phyloP scores from a whole-genome alignment of 2,888 invertebrate genomes.

The Limnephilus rhombicus region DNA sequence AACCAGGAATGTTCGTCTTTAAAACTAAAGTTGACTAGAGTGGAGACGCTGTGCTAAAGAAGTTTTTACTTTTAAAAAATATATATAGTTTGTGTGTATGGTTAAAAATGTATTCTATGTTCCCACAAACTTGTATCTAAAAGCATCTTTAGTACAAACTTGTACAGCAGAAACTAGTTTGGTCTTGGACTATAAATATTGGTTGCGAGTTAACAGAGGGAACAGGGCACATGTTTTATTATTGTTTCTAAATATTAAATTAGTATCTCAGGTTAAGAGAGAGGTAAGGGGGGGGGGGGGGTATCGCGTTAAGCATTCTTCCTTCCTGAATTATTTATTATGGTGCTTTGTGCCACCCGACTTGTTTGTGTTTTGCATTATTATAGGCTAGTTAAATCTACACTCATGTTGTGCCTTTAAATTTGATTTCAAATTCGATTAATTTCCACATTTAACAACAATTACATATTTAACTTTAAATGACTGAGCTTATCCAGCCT shows the following conservation, averaged over 20 bases:
- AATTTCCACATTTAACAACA: background rate
- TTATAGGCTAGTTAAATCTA: conserved; percentile 14
- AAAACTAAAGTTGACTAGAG: no score
- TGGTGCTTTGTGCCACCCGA: conserved; percentile 18
- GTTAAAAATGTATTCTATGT: no score
- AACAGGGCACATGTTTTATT: background rate
- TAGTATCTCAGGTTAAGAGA: background rate
- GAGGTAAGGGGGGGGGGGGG: background rate
- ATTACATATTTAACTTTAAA: conserved; percentile 6
- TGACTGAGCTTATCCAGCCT: conserved; percentile 22
- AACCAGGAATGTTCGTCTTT: no score
- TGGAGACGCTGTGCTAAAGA: no score
- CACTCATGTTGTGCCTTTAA: conserved; percentile 32
- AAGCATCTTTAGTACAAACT: no score
- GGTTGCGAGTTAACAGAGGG: background rate
- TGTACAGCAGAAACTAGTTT: background rate
- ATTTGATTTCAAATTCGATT: background rate
- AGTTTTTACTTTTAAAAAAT: no score
- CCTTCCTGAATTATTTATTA: background rate
- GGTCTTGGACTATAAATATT: background rate
- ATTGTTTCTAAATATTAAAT: background rate
- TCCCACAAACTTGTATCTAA: no score
- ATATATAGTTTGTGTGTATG: no score
- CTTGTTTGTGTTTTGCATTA: conserved; percentile 8
- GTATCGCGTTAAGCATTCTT: background rate